Conservation (phyloP, 2,888 invertebrate species). For the Xylota segnis region DNA sequence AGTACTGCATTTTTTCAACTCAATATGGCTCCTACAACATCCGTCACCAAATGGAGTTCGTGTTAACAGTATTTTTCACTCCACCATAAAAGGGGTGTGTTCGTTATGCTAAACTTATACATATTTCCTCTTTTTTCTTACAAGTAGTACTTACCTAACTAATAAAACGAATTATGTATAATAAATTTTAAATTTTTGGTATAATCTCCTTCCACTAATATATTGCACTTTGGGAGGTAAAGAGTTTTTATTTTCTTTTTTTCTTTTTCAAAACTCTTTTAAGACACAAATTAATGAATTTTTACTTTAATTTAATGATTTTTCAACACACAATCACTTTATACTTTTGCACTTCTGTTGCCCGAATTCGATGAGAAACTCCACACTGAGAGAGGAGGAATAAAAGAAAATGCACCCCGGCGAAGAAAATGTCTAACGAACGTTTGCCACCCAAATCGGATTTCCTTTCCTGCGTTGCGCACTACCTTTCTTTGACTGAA, state of each 20-base stretch:
- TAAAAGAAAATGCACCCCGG: slow-evolving; percentile 67
- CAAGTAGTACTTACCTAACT: slow-evolving; percentile 51
- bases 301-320: slow-evolving; percentile 45
- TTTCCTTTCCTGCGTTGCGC: slow-evolving; percentile 63
- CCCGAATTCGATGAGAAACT: slow-evolving; percentile 65
- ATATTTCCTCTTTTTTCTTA: slow-evolving; percentile 9
- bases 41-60: slow-evolving; percentile 49
- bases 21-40: slow-evolving; percentile 47
- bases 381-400: slow-evolving; percentile 59
- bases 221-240: slow-evolving; percentile 46
- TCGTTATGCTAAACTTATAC: slow-evolving; percentile 42
- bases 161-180: slow-evolving; percentile 26
- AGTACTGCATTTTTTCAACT: slow-evolving; percentile 35
- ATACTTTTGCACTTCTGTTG: slow-evolving; percentile 33
- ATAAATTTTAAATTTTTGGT: slow-evolving; percentile 1
- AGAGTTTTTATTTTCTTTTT: slow-evolving; percentile 6
- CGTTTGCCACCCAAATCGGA: slow-evolving; percentile 50
- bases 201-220: slow-evolving; percentile 18
- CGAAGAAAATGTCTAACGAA: slow-evolving; percentile 15
- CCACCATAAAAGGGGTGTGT: slow-evolving; percentile 70
- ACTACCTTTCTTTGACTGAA: slow-evolving; percentile 57
- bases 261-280: slow-evolving; percentile 12
- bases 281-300: slow-evolving; percentile 37
- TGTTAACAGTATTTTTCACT: slow-evolving; percentile 42
- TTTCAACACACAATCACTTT: slow-evolving; percentile 39